Evolutionary conservation across 2,888 invertebrate species (phyloP).

Genomic region (Flexamia atlantica): DNA sequence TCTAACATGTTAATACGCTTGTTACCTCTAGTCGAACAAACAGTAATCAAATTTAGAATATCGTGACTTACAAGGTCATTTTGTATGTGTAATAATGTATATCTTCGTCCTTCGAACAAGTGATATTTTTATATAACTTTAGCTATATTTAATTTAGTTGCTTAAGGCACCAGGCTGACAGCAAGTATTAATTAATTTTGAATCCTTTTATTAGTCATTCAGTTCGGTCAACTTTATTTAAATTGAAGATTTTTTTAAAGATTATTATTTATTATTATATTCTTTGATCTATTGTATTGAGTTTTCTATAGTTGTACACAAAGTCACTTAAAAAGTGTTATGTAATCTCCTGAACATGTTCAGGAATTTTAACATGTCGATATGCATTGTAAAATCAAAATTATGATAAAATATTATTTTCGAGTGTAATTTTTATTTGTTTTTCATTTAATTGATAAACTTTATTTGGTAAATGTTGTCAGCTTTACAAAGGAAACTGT

Average conservation of each 20-base stretch:
- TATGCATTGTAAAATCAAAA: too few species aligned
- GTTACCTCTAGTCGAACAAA: constrained; percentile 60
- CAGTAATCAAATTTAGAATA: constrained; percentile 58
- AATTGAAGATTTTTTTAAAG: not conserved
- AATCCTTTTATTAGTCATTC: not conserved
- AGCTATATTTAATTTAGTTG: constrained; percentile 20
- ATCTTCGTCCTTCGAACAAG: constrained; percentile 52
- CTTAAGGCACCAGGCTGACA: not conserved
- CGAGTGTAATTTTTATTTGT: too few species aligned
- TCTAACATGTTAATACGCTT: constrained; percentile 54
- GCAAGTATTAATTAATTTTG: constrained; percentile 22
- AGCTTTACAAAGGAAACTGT: not conserved
- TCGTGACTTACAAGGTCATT: constrained; percentile 22
- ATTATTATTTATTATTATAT: not conserved
- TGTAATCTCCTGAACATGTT: too few species aligned
- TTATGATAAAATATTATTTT: too few species aligned
- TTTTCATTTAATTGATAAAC: too few species aligned
- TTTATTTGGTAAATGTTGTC: not conserved
- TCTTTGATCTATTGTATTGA: not conserved
- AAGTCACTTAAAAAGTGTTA: not conserved
- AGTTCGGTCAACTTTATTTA: not conserved
- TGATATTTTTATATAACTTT: constrained; percentile 55
- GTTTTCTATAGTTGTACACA: too few species aligned
- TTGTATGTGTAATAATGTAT: constrained; percentile 50
- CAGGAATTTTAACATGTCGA: too few species aligned